A percentile compares a stretch with the other conserved stretches of the same genome.
Evolutionary conservation across 2,888 invertebrate genomes (phyloP).

Genomic region (Coleophora deauratella): DNA sequence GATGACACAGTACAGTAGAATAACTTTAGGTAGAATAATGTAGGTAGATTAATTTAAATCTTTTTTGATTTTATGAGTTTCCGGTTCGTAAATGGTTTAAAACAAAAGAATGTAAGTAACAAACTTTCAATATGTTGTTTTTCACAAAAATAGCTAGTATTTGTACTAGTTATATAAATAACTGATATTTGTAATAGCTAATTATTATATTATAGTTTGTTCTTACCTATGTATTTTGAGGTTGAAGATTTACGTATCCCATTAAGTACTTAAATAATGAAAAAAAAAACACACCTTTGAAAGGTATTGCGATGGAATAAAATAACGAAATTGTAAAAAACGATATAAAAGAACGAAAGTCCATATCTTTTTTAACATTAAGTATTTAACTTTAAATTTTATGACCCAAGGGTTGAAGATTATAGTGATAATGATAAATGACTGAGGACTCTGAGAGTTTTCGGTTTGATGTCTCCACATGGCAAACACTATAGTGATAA

Average conservation of each 20-base stretch:
- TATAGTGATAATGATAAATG: no score
- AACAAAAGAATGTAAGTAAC: no score
- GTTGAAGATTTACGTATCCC: no score
- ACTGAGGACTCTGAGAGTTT: constrained; percentile 16
- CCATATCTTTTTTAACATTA: constrained; percentile 34
- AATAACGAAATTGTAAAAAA: constrained; percentile 1
- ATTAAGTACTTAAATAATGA: neutral
- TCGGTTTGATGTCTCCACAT: neutral
- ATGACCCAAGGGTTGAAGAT: neutral
- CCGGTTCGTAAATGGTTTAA: no score
- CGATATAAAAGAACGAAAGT: constrained; percentile 27
- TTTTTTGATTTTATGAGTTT: no score
- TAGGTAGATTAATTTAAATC: no score
- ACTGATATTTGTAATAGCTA: no score
- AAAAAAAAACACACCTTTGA: neutral
- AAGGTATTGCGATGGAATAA: neutral
- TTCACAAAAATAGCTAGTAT: no score
- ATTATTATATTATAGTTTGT: no score
- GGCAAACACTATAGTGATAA: neutral
- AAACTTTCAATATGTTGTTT: no score
- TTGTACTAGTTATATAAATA: no score
- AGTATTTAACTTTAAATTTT: constrained; percentile 9
- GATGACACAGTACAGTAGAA: neutral
- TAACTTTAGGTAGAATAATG: neutral
- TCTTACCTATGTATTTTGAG: no score